Base-by-base conservation (phyloP, 2,797 vertebrate genomes). In the Myripristis murdjan region DNA sequence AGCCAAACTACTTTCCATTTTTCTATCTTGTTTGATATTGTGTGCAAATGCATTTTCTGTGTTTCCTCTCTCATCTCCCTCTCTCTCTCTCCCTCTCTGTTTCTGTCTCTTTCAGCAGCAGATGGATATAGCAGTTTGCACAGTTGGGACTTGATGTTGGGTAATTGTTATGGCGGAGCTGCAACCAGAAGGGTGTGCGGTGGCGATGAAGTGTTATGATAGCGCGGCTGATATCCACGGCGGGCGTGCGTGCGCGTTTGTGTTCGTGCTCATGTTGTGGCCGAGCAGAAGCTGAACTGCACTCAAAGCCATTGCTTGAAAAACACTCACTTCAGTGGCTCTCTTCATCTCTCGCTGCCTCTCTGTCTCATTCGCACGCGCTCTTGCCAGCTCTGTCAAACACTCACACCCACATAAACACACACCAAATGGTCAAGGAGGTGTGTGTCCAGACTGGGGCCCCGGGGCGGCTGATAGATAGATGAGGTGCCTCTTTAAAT, bases 401-500 rank as follows among this genome's bases (percentile, higher is more conserved):
- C 63, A 39, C 60, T 46, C 6, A 66, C 68, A 52, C 57, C 55
- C 59, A 63, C 83, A n/a, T 62, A 52, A 41, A 60, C 16, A 47
- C 28, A 18, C 59, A 28, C 43, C 2, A 16, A 9, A 16, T 12
- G 24, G 11, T 78, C 8, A 56, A 82, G 64, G 75, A 77, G 74
- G 77, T 63, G 76, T 75, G 75, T 79, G 81, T 85, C 62, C 72
- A 79, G 76, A 79, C 78, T 62, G n/a, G 70, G 51, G 71, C 70
- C 81, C 57, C 4, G 1, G 74, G 74, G 67, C 63, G 72, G 85
- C 61, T 77, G 74, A 82, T 81, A 75, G 66, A 88, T 81, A 80
- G 74, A 90, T 87, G 82, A 87, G 82, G 79, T 84, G 77, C 66
- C 74, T 64, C 77, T 84, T 84, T 89, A 88, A 90, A 91, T 90